Evolutionary conservation across 2,113 vertebrate genomes (phyloP).

Genomic region (Pogona vitticeps): DNA sequence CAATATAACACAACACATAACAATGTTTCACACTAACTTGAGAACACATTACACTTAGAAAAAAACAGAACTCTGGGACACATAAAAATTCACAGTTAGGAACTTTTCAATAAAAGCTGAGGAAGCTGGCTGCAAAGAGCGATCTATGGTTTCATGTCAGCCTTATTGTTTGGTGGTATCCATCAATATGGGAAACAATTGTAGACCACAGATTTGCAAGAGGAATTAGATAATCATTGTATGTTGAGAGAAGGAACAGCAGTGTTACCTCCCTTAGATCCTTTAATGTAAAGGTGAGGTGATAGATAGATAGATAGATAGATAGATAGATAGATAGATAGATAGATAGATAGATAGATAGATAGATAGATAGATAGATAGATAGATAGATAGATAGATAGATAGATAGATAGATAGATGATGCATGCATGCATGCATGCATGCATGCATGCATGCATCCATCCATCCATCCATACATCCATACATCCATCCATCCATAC

Average conservation of each 20-base stretch:
- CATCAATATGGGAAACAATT: constrained; percentile 48
- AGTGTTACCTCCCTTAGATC: constrained; percentile 28
- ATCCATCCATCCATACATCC: too few species aligned
- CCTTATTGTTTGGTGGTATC: constrained; percentile 43
- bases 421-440: too few species aligned
- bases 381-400: too few species aligned
- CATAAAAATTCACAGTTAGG: not conserved
- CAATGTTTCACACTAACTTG: not conserved
- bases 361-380: too few species aligned
- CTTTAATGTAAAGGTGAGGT: too few species aligned
- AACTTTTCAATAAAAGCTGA: constrained; percentile 27
- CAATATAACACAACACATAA: not conserved
- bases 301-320: too few species aligned
- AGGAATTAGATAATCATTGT: constrained; percentile 61
- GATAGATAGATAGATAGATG: too few species aligned
- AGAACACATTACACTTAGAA: constrained; percentile 27
- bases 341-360: too few species aligned
- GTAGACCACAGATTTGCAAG: constrained; percentile 56
- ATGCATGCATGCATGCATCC: too few species aligned
- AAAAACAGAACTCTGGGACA: not conserved
- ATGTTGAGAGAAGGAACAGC: constrained; percentile 48
- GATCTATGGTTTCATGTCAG: constrained; percentile 39
- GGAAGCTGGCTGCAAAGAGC: constrained; percentile 38
- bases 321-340: too few species aligned
- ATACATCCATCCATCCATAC: too few species aligned